phyloP scores from a whole-genome alignment of 2,797 vertebrate genomes.

The Crocidura indochinensis region DNA sequence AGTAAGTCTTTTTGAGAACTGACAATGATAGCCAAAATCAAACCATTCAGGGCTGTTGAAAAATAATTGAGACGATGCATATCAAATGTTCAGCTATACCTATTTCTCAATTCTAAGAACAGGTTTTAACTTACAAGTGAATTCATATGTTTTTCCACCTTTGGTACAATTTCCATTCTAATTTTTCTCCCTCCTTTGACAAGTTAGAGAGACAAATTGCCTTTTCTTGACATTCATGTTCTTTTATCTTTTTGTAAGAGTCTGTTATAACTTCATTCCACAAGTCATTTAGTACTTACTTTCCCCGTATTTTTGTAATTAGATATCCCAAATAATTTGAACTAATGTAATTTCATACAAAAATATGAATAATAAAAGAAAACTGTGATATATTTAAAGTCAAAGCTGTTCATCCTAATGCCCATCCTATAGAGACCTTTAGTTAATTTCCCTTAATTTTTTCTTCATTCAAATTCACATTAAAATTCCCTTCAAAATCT shows the following conservation, averaged over 20 bases:
- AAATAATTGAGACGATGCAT: background rate
- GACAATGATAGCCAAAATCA: conserved; percentile 8
- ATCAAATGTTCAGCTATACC: background rate
- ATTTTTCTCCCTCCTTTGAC: background rate
- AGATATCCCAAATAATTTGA: conserved; percentile 45
- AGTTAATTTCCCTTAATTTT: background rate
- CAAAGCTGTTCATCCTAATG: background rate
- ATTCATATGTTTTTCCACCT: background rate
- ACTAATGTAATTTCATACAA: background rate
- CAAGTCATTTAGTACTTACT: background rate
- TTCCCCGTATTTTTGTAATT: background rate
- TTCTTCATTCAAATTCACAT: background rate
- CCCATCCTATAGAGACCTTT: fast-evolving
- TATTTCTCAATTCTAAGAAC: conserved; percentile 29
- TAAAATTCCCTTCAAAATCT: background rate
- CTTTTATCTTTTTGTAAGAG: conserved; percentile 45
- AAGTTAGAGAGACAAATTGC: background rate
- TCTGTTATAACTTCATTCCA: conserved; percentile 6
- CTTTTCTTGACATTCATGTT: background rate
- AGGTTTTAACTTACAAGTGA: conserved; percentile 33
- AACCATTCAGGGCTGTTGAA: background rate
- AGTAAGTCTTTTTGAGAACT: background rate
- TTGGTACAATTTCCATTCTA: conserved; percentile 23
- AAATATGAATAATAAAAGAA: background rate
- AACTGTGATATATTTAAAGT: background rate